Conservation (phyloP, 2,888 invertebrate genomes). For the Drymonia ruficornis region DNA sequence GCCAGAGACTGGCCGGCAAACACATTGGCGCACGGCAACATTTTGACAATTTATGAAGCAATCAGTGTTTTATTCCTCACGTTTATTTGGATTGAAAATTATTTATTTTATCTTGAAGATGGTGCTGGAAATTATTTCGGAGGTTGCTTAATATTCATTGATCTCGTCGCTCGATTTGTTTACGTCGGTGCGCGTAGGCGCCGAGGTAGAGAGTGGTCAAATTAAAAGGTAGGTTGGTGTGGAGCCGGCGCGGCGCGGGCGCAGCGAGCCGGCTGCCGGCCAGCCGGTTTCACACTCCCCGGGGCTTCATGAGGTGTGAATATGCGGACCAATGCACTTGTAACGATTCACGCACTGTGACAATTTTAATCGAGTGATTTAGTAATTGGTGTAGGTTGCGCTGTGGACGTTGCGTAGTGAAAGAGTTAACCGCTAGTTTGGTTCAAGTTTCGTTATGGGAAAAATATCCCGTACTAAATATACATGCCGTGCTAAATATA, state of each 20-base stretch:
- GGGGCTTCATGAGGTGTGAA: slow-evolving; percentile 75
- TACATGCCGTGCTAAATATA: too few relatives aligned
- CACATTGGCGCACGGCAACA: slow-evolving; percentile 60
- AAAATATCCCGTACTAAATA: not conserved
- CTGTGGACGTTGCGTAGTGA: slow-evolving; percentile 14
- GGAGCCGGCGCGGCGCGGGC: slow-evolving; percentile 26
- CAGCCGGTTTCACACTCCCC: slow-evolving; percentile 64
- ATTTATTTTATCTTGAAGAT: slow-evolving; percentile 71
- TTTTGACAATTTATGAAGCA: slow-evolving; percentile 80
- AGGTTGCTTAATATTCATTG: slow-evolving; percentile 80
- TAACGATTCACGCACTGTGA: slow-evolving; percentile 58
- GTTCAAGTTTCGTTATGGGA: slow-evolving; percentile 13
- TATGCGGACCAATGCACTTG: slow-evolving; percentile 59
- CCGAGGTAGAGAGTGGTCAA: slow-evolving; percentile 60
- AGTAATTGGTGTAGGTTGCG: slow-evolving; percentile 19
- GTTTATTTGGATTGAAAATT: slow-evolving; percentile 69
- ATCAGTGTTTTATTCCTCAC: slow-evolving; percentile 71
- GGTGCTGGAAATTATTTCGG: slow-evolving; percentile 73
- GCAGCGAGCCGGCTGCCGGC: slow-evolving; percentile 23
- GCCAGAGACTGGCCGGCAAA: slow-evolving; percentile 56
- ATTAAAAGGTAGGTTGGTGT: slow-evolving; percentile 58
- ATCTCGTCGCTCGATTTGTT: slow-evolving; percentile 77
- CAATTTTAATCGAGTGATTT: slow-evolving; percentile 52
- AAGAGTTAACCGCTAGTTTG: slow-evolving; percentile 7
- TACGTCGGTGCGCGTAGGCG: slow-evolving; percentile 69